phyloP scores from a whole-genome alignment of 2,113 vertebrate species.

The Hiodon tergisus region DNA sequence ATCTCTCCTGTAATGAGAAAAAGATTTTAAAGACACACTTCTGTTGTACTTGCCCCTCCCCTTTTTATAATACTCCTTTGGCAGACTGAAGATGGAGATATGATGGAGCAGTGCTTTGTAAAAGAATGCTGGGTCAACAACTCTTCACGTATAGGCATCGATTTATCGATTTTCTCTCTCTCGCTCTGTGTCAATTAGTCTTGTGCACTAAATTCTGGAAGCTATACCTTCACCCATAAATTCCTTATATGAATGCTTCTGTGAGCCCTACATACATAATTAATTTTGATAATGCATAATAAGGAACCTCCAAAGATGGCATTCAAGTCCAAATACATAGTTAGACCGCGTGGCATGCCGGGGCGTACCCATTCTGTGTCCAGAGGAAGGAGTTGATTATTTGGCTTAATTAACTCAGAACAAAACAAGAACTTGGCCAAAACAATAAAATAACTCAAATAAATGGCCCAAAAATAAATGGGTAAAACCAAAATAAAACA shows the following conservation, averaged over 20 bases:
- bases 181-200: neutral
- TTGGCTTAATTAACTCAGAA: too few relatives aligned
- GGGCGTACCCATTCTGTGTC: too few relatives aligned
- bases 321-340: neutral
- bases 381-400: too few relatives aligned
- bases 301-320: neutral
- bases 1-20: slow-evolving; percentile 11
- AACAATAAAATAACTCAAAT: too few relatives aligned
- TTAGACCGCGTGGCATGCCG: too few relatives aligned
- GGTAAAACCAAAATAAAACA: too few relatives aligned
- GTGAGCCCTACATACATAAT: neutral
- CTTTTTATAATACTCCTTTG: slow-evolving; percentile 4
- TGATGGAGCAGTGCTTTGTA: neutral
- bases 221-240: slow-evolving; percentile 2
- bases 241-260: neutral
- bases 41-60: neutral
- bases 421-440: too few relatives aligned
- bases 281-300: neutral
- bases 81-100: neutral
- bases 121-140: neutral
- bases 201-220: neutral
- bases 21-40: slow-evolving; percentile 3
- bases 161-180: slow-evolving; percentile 6
- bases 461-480: too few relatives aligned
- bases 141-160: slow-evolving; percentile 7